phyloP scores from a whole-genome alignment of 2,113 vertebrate species.

The Tiliqua scincoides region DNA sequence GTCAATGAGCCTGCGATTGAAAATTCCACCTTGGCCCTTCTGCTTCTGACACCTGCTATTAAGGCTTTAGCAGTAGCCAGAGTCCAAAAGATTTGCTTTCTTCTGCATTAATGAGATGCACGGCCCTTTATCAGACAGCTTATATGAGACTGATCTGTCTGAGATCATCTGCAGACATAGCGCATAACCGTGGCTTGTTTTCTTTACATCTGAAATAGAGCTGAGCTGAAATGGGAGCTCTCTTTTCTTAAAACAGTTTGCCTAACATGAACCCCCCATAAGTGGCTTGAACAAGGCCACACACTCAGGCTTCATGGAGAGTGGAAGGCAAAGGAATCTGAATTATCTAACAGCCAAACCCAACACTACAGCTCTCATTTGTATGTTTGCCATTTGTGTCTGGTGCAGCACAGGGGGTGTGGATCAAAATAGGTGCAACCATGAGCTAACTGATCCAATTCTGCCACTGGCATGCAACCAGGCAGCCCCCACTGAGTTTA shows the following conservation, averaged over 20 bases:
- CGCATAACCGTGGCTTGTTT: no score
- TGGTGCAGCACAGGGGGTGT: not conserved
- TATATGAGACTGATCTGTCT: not conserved
- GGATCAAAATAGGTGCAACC: not conserved
- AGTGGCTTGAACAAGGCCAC: not conserved
- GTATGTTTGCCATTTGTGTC: not conserved
- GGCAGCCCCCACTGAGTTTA: not conserved
- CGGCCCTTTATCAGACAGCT: not conserved
- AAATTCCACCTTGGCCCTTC: constrained; percentile 18
- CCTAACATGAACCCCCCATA: not conserved
- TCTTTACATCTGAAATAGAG: no score
- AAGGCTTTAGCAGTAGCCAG: constrained; percentile 20
- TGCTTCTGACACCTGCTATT: not conserved
- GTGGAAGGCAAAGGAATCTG: not conserved
- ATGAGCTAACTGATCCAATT: not conserved
- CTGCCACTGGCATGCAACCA: not conserved
- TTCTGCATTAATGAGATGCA: not conserved
- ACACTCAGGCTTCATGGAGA: not conserved
- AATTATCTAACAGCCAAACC: not conserved
- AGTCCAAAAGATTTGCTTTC: constrained; percentile 32
- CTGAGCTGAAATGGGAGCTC: no score
- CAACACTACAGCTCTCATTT: not conserved
- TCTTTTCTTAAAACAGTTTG: no score
- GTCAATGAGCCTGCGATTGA: constrained; percentile 20
- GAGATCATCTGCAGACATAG: not conserved